Evolutionary conservation across 1,140 invertebrate genomes (phyloP), one percentile per base, ranked within the genome.

Genomic region (Pseudomyrmex gracilis): DNA sequence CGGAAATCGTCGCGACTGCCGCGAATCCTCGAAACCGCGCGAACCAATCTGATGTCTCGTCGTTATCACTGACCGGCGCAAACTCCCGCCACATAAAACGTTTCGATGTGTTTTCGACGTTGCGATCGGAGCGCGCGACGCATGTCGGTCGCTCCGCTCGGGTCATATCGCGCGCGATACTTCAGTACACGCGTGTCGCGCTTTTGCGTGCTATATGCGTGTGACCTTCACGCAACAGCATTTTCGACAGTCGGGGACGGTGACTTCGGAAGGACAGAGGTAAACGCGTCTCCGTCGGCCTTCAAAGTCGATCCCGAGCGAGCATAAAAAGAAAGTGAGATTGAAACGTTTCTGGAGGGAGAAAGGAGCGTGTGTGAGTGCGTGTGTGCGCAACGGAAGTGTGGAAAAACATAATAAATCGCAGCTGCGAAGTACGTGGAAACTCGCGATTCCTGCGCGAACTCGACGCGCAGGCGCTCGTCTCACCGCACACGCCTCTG

Each of bases 31-130:
- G 10, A 73, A 64, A 73, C 58, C 53, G 57, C 22, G 45, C 86
- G 34, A 82, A 73, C 87, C 87, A 88, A 88, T 88, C 87, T 88
- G 71, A 70, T 76, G 85, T 88, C 77, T 85, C 73, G 71, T 20
- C 86, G 85, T 88, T 88, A 88, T 88, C 87, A 82, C 51, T 71
- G 70, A 85, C 84, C 66, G 73, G 77, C 83, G 86, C 77, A 58
- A 87, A 71, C 61, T 24, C 49, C 10, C 45, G 84, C 55, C 49
- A 66, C 67, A 84, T 53, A 22, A 9, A 13, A 12, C 49, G 49
- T 13, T 20, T 73, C 87, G 85, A 73, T 67, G 73, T 74, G 34
- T 34, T 34, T 34, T 34, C 34, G 84, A 85, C 43, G 53, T 63
- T 53, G 53, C 55, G 73, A 64, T 47, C 22, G 61, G 61, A 64